Percentiles rank a stretch among this genome's conserved stretches.
Evolutionary conservation across 1,140 invertebrate genomes (phyloP).

Genomic region (Diorhabda sublineata): DNA sequence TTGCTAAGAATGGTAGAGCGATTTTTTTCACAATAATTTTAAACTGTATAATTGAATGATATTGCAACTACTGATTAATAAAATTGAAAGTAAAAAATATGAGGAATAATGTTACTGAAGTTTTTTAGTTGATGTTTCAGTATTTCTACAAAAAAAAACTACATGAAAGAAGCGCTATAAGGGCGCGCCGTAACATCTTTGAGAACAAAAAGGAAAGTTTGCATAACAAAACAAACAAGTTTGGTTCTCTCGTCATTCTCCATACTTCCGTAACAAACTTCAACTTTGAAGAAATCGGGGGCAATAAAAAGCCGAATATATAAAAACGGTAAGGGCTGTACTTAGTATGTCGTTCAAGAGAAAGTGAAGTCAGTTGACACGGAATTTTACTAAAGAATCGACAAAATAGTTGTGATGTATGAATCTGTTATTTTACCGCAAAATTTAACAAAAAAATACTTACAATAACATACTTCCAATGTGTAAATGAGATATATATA

Average conservation of each 20-base stretch:
- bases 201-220: background rate
- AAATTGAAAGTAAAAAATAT: no score
- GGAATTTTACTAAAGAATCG: background rate
- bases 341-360: background rate
- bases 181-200: background rate
- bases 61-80: no score
- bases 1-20: no score
- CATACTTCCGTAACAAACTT: background rate
- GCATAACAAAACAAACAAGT: slow-evolving; percentile 2
- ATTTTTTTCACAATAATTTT: no score
- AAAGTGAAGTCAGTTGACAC: background rate
- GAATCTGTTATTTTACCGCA: no score
- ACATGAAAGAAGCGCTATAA: background rate
- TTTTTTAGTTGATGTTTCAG: no score
- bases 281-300: slow-evolving; percentile 1
- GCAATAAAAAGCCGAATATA: slow-evolving; percentile 2
- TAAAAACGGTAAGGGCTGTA: background rate
- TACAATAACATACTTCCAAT: no score
- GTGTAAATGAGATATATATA: no score
- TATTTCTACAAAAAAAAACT: background rate
- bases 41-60: no score
- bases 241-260: background rate
- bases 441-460: no score
- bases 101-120: no score
- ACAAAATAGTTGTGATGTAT: no score